A percentile compares a stretch with the other conserved stretches of the same genome.
These are phyloP conservation scores for Automeris io DNA, from an alignment of 2,888 invertebrate species.

Conservation along the genomic window DNA sequence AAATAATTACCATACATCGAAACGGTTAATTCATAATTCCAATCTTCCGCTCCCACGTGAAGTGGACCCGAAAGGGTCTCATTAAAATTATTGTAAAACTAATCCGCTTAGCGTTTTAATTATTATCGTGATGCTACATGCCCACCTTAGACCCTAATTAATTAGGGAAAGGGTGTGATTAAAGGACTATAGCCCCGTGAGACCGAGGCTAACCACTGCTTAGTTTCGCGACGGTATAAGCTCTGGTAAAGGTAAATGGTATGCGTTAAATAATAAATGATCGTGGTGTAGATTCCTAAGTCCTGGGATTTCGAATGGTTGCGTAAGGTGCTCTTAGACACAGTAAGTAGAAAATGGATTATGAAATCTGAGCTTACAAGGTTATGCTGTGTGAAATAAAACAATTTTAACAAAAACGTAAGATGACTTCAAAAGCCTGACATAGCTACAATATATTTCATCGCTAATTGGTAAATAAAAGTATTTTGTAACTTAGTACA, in stretches of 20 bases:
- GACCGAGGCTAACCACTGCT: constrained; percentile 6
- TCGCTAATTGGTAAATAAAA: too few species aligned
- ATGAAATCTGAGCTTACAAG: too few species aligned
- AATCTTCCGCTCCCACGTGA: not conserved
- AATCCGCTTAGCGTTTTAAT: constrained; percentile 46
- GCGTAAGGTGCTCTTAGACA: too few species aligned
- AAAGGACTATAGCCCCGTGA: constrained; percentile 2
- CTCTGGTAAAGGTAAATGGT: not conserved
- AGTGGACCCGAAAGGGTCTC: constrained; percentile 16
- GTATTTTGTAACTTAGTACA: too few species aligned
- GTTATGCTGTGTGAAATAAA: too few species aligned
- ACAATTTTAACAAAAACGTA: too few species aligned
- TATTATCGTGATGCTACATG: constrained; percentile 26
- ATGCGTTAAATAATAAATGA: constrained; percentile 1
- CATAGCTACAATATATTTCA: too few species aligned
- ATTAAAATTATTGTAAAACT: constrained; percentile 51
- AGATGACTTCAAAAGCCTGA: too few species aligned
- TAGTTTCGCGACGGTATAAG: constrained; percentile 6
- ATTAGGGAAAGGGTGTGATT: constrained; percentile 52
- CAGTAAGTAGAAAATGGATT: too few species aligned
- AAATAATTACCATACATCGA: constrained; percentile 7
- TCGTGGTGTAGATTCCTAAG: not conserved
- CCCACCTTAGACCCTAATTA: constrained; percentile 58
- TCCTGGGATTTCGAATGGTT: not conserved
- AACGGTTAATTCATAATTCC: constrained; percentile 3